These are phyloP conservation scores for Parauchenoglanis ngamensis DNA, from an alignment of 2,797 vertebrate genomes.

Conservation along the genomic window DNA sequence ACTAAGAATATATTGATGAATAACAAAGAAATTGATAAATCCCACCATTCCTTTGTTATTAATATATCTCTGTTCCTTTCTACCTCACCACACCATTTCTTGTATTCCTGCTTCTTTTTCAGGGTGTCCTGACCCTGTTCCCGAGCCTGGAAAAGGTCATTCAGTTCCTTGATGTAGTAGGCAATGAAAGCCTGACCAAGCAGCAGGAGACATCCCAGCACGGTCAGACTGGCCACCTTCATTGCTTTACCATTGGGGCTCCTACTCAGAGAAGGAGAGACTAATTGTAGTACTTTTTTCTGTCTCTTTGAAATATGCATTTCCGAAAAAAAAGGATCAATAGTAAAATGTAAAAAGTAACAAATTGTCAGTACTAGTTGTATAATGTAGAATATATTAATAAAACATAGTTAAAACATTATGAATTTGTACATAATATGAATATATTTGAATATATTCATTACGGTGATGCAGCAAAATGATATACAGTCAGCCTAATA, in stretches of 20 bases:
- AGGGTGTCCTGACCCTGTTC: constrained; percentile 73
- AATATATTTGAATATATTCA: not conserved
- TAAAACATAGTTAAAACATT: no score
- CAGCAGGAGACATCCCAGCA: constrained; percentile 85
- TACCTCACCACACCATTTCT: not conserved
- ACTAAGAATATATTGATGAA: no score
- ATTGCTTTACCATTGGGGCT: constrained; percentile 68
- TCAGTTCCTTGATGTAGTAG: constrained; percentile 85
- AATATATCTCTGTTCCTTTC: not conserved
- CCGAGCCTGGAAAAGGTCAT: constrained; percentile 78
- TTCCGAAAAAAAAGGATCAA: no score
- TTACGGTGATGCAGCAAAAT: not conserved
- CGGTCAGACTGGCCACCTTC: constrained; percentile 76
- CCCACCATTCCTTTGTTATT: no score
- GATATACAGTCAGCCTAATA: no score
- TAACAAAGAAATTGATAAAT: not conserved
- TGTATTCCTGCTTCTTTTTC: constrained; percentile 59
- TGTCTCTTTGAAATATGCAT: not conserved
- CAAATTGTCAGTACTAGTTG: no score
- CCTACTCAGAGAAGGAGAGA: constrained; percentile 47
- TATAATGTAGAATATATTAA: constrained; percentile 11
- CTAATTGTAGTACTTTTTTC: not conserved
- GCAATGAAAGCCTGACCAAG: constrained; percentile 85
- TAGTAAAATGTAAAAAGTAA: no score
- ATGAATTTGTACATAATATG: no score